Evolutionary conservation across 2,113 vertebrate genomes (phyloP).

Genomic region (Colinus virginianus): DNA sequence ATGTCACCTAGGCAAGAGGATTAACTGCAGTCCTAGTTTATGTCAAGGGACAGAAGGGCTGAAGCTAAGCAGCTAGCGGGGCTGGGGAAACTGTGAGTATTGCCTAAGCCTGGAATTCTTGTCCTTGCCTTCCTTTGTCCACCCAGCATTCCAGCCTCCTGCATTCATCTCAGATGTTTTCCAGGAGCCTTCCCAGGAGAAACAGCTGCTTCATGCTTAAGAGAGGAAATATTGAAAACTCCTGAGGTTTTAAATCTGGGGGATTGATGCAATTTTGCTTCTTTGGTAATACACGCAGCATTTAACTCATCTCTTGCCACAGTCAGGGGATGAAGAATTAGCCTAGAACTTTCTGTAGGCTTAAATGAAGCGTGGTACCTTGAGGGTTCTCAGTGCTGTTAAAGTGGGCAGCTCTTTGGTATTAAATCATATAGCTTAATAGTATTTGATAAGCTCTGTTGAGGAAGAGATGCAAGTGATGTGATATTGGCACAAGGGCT

Average conservation of each 20-base stretch:
- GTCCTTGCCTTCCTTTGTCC: slow-evolving; percentile 30
- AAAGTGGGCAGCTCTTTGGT: neutral
- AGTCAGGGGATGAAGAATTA: neutral
- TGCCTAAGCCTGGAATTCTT: slow-evolving; percentile 23
- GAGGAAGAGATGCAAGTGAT: neutral
- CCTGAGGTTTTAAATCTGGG: slow-evolving; percentile 43
- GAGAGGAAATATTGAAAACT: slow-evolving; percentile 65
- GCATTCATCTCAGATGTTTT: slow-evolving; percentile 70
- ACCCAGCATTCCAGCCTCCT: slow-evolving; percentile 73
- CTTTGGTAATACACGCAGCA: slow-evolving; percentile 37
- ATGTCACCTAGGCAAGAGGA: neutral
- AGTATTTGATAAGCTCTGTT: neutral
- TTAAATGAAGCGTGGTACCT: neutral
- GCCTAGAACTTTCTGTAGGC: neutral
- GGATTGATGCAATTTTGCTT: slow-evolving; percentile 47
- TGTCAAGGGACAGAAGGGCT: neutral
- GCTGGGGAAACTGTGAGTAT: neutral
- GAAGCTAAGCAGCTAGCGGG: too few relatives aligned
- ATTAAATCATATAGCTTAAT: neutral
- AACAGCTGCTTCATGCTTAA: slow-evolving; percentile 69
- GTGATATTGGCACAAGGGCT: neutral
- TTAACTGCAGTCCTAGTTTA: neutral
- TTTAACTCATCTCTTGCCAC: slow-evolving; percentile 48
- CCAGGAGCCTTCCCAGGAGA: slow-evolving; percentile 77
- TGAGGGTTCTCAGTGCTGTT: neutral